phyloP scores from a whole-genome alignment of 2,797 vertebrate species.

The Aplochiton taeniatus region DNA sequence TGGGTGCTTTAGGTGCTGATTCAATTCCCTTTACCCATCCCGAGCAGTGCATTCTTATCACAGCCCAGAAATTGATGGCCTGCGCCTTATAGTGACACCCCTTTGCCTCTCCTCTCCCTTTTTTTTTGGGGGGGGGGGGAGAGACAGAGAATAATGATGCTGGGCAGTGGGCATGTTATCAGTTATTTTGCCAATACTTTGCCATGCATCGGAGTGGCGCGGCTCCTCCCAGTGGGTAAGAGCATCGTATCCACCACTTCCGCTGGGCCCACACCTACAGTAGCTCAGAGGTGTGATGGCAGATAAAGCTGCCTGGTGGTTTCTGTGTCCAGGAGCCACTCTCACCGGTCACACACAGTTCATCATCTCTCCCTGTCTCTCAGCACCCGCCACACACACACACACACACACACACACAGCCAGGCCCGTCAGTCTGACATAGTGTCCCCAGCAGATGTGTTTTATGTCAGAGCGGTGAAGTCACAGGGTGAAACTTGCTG shows the following conservation, averaged over 20 bases:
- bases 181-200: slow-evolving; percentile 35
- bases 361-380: slow-evolving; percentile 21
- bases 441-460: slow-evolving; percentile 21
- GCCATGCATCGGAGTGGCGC: slow-evolving; percentile 21
- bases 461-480: slow-evolving; percentile 31
- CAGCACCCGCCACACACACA: slow-evolving; percentile 9
- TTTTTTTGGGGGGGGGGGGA: slow-evolving; percentile 11
- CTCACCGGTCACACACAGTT: slow-evolving; percentile 24
- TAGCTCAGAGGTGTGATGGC: slow-evolving; percentile 36
- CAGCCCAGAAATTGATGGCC: slow-evolving; percentile 12
- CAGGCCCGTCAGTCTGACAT: slow-evolving; percentile 1
- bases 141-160: slow-evolving; percentile 24
- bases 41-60: neutral
- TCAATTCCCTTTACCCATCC: neutral
- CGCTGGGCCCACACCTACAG: slow-evolving; percentile 9
- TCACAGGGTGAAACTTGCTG: slow-evolving; percentile 22
- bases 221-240: slow-evolving; percentile 1
- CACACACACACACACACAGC: slow-evolving; percentile 7
- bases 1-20: slow-evolving; percentile 5
- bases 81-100: slow-evolving; percentile 19
- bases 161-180: slow-evolving; percentile 28
- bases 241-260: slow-evolving; percentile 4
- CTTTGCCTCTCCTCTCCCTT: slow-evolving; percentile 1
- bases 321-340: slow-evolving; percentile 28
- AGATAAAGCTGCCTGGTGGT: slow-evolving; percentile 31